Evolutionary conservation across 1,140 invertebrate genomes (phyloP), one percentile per base, ranked within the genome.

Genomic region (Apocrypta bakeri): DNA sequence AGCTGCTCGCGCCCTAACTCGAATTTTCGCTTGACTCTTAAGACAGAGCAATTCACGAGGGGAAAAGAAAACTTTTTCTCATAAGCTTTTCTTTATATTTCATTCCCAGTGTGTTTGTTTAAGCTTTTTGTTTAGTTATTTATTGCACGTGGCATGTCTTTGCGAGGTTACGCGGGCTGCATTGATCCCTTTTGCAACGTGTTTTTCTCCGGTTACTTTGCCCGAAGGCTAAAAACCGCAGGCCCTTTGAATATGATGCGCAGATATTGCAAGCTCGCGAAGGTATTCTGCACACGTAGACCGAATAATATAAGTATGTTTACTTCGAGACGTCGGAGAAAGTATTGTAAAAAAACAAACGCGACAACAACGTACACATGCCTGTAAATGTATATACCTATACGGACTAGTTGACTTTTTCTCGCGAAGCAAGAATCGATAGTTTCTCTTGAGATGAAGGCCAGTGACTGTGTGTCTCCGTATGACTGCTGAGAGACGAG

Each of bases 391-490:
- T 4, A 37, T 2, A 37, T 37, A 37, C 33, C 33, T 9, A n/a
- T n/a, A 6, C 48, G 21, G 48, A 56, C 33, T 17, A 56, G 48
- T 17, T 21, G 40, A 56, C 48, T n/a, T 56, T 56, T 56, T 56
- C 48, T 56, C 17, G 3, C 3, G 33, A 37, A 37, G 48, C 2
- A 21, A 42, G 17, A 72, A 72, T 72, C 69, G 33, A 72, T 72
- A 40, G 21, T 24, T 42, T 42, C 69, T 37, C n/a, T 4, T 4
- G 69, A 24, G 69, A 25, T 17, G 40, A 74, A 74, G 72, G 42
- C 72, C 72, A 74, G 61, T 31, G 72, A 74, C 24, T 74, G 42
- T 37, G 33, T 37, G 33, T 40, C 69, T 7, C 68, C 68, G 29
- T 33, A 69, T 3, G 68, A 12, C 29, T n/a, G n/a, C 31, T 27